Base-by-base conservation (phyloP, 2,113 vertebrate species). In the Pseudonaja textilis region DNA sequence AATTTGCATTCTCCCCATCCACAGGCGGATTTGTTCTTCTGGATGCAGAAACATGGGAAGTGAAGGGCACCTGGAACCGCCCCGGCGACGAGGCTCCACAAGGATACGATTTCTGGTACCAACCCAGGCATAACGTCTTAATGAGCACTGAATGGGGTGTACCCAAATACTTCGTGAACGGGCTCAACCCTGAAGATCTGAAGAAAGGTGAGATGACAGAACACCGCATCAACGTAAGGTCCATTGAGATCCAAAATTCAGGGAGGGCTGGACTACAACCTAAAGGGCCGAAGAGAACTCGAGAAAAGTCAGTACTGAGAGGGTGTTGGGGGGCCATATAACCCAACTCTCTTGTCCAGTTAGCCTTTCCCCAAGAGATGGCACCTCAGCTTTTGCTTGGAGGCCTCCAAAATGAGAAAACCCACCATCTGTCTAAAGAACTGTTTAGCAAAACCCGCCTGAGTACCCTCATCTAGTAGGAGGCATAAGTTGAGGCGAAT, bases 41-140 rank as follows among this genome's bases (percentile, higher is more conserved):
- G 97, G 98, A 98, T 4, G 98, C 97, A 0, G 96, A 98, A 94
- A 98, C 97, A 0, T 98, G 98, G 11, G 97, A 98, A 88, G 97
- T 98, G 39, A 94, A 97, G 1, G 97, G 98, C 0, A 98, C 98
- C 96, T 98, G 98, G 98, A 98, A 98, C 94, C 96, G 93, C 1
- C 95, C 97, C 0, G 98, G 97, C 0, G 97, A 98, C 3, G 97
- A 97, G 0, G 97, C 97, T 0, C 97, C 98, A 0, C 98, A 98
- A 12, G 98, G 98, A 23, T 98, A 98, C 2, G 98, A 98, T 94
- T 98, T 98, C 96, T 98, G 98, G 98, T 98, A 98, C 95, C 98
- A 98, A 85, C 98, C 98, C 0, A 96, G 97, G 8, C 98, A 98
- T 95, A 98, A 98, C 0, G 98, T 98, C 94, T 98, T 98, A 98